Evolutionary conservation across 2,113 vertebrate species (phyloP).

Genomic region (Albula glossodonta): DNA sequence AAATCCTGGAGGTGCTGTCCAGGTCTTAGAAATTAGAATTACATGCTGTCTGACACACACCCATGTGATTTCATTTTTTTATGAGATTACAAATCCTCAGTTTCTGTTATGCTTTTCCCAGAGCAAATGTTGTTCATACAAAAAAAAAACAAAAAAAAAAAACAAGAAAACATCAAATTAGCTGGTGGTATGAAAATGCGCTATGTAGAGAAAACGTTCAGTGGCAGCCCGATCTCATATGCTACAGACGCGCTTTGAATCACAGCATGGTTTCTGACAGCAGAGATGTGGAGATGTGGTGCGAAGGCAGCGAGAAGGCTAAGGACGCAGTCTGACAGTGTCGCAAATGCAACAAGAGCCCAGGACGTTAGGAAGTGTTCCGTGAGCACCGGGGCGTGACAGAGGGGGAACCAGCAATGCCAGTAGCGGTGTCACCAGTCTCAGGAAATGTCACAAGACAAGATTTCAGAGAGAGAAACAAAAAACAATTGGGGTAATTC

Average conservation of each 20-base stretch:
- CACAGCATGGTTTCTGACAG: neutral
- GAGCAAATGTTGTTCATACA: neutral
- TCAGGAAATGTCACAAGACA: constrained; percentile 14
- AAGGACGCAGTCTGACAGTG: neutral
- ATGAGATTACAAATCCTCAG: neutral
- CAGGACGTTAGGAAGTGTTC: neutral
- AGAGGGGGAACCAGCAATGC: constrained; percentile 13
- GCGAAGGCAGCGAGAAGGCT: neutral
- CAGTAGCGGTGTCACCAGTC: neutral
- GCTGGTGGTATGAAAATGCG: neutral
- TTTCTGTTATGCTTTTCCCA: neutral
- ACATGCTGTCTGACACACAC: neutral
- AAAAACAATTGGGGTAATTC: constrained; percentile 2
- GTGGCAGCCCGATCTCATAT: neutral
- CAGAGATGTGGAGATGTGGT: neutral
- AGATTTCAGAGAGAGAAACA: constrained; percentile 14
- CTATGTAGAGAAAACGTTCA: neutral
- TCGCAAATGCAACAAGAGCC: neutral
- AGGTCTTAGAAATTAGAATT: neutral
- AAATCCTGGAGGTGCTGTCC: neutral
- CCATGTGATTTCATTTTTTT: neutral
- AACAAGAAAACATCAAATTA: neutral
- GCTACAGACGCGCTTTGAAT: neutral
- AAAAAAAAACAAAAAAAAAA: neutral
- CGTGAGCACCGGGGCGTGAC: constrained; percentile 1